Conservation (phyloP, 2,797 vertebrate genomes). For the Acestrorhynchus altus region DNA sequence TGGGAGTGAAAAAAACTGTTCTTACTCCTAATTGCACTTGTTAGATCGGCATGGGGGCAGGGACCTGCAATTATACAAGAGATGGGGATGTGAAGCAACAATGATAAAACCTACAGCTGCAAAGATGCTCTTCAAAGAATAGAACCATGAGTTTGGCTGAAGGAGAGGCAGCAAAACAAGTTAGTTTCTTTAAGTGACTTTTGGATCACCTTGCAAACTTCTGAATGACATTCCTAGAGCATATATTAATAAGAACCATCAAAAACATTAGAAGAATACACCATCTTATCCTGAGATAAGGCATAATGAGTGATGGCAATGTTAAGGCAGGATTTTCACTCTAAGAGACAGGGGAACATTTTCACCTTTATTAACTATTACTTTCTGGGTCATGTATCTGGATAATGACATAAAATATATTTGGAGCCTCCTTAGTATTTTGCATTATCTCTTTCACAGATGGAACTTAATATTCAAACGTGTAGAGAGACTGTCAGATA, state of each 20-base stretch:
- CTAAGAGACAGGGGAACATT: not conserved
- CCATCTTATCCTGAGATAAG: not conserved
- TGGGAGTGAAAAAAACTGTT: conserved; percentile 56
- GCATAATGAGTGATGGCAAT: not conserved
- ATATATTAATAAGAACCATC: not conserved
- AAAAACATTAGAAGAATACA: not conserved
- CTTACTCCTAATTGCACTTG: conserved; percentile 65
- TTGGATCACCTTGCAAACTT: conserved; percentile 4
- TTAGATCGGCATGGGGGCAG: conserved; percentile 64
- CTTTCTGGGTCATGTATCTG: conserved; percentile 10
- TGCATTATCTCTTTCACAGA: not conserved
- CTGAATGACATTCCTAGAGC: not conserved
- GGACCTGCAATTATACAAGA: conserved; percentile 65
- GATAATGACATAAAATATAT: conserved; percentile 5
- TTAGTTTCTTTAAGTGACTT: conserved; percentile 9
- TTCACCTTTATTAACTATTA: conserved; percentile 12
- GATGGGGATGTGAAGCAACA: conserved; percentile 35
- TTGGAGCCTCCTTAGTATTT: not conserved
- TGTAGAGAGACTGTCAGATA: conserved; percentile 7
- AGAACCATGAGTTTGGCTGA: conserved; percentile 7
- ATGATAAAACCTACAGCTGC: conserved; percentile 41
- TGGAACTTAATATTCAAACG: conserved; percentile 27
- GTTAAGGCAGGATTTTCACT: not conserved
- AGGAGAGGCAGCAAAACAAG: not conserved
- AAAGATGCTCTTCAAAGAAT: conserved; percentile 61